Conservation (phyloP, 64 coral and sea anemone species). For the Pocillopora verrucosa region DNA sequence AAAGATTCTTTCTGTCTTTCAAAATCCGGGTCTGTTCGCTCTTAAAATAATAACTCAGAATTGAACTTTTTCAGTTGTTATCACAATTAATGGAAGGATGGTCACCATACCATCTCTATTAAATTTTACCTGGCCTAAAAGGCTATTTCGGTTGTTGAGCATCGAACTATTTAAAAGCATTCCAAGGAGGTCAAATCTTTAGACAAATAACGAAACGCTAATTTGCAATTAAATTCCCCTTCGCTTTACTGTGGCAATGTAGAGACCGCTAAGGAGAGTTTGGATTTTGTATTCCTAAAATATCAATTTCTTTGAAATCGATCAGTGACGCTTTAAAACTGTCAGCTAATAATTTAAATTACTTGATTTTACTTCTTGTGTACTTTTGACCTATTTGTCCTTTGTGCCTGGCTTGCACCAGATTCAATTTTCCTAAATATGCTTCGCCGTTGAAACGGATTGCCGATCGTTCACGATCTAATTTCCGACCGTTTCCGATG, state of each 20-base stretch:
- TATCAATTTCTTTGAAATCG: conserved; percentile 4
- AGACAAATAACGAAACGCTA: too few species aligned
- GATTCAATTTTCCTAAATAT: background rate
- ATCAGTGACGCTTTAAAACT: background rate
- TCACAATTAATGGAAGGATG: too few species aligned
- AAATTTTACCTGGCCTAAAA: too few species aligned
- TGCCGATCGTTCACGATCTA: background rate
- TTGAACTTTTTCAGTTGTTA: too few species aligned
- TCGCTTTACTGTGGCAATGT: too few species aligned
- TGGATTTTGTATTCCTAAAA: background rate
- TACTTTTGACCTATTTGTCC: background rate
- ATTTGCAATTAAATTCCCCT: too few species aligned
- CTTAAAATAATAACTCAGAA: too few species aligned
- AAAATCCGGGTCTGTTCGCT: background rate
- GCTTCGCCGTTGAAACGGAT: background rate
- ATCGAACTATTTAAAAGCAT: too few species aligned
- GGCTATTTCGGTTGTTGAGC: too few species aligned
- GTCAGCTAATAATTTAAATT: background rate
- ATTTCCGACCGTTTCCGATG: background rate
- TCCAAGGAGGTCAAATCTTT: too few species aligned
- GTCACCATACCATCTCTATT: too few species aligned
- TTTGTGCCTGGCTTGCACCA: background rate
- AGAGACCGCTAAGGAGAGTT: too few species aligned
- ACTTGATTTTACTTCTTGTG: background rate
- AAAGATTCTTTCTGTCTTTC: background rate